phyloP scores from a whole-genome alignment of 2,888 invertebrate species.

The Idaea aversata region DNA sequence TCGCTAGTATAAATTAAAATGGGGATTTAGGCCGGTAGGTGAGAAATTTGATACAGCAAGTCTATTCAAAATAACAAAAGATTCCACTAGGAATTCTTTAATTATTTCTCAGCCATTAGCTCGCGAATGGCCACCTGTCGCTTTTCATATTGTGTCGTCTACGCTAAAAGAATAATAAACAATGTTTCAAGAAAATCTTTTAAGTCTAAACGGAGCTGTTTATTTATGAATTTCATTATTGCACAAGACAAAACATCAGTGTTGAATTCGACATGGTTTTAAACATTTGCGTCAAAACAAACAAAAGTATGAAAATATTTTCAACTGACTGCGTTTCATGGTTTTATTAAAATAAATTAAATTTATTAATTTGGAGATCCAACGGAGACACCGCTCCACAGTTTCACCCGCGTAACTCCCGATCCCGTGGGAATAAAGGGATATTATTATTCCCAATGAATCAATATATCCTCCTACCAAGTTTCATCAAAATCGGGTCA shows the following conservation, averaged over 20 bases:
- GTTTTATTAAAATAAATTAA: slow-evolving; percentile 3
- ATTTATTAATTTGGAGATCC: no score
- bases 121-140: not conserved
- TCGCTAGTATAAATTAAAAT: no score
- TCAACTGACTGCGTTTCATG: slow-evolving; percentile 18
- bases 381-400: no score
- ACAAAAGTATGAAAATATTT: slow-evolving; percentile 7
- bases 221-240: not conserved
- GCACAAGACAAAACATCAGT: not conserved
- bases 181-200: not conserved
- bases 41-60: not conserved
- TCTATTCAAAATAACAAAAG: not conserved
- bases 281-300: slow-evolving; percentile 17
- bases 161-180: not conserved
- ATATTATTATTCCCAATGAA: no score
- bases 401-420: no score
- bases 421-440: no score
- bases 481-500: no score
- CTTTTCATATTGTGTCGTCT: not conserved
- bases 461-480: no score
- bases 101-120: not conserved
- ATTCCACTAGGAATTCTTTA: slow-evolving; percentile 1
- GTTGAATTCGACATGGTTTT: not conserved
- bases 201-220: not conserved
- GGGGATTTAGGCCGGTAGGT: no score